phyloP scores from a whole-genome alignment of 2,113 vertebrate species.

The Sander vitreus region DNA sequence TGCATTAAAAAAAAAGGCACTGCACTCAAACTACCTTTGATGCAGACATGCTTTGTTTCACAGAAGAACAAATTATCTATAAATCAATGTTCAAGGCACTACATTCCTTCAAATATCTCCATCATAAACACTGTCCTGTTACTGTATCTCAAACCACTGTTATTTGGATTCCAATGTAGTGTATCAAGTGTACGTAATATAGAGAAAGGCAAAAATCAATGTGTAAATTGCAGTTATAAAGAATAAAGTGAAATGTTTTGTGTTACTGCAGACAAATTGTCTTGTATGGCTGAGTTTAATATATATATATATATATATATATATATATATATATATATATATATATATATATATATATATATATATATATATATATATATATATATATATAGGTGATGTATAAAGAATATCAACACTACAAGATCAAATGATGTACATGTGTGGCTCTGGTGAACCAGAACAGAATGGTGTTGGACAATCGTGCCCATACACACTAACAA shows the following conservation, averaged over 20 bases:
- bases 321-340: too few relatives aligned
- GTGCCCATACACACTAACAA: conserved; percentile 21
- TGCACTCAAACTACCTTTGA: conserved; percentile 71
- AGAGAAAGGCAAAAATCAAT: conserved; percentile 56
- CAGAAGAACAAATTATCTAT: conserved; percentile 76
- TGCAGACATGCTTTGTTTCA: conserved; percentile 79
- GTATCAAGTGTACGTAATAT: conserved; percentile 66
- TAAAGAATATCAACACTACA: conserved; percentile 75
- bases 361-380: too few relatives aligned
- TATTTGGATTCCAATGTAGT: conserved; percentile 75
- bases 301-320: too few relatives aligned
- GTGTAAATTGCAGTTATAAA: conserved; percentile 48
- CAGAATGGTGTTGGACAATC: conserved; percentile 23
- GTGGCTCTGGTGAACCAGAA: conserved; percentile 49
- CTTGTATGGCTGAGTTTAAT: conserved; percentile 72
- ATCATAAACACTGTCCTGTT: conserved; percentile 72
- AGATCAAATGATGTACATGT: conserved; percentile 59
- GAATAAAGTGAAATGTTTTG: conserved; percentile 57
- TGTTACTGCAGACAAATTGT: conserved; percentile 71
- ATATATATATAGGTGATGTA: conserved; percentile 42
- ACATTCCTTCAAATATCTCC: conserved; percentile 84
- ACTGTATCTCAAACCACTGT: conserved; percentile 57
- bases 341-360: too few relatives aligned
- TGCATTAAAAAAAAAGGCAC: conserved; percentile 67
- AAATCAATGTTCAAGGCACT: conserved; percentile 91